Percentiles rank a stretch among this genome's conserved stretches.
phyloP scores from a whole-genome alignment of 2,797 vertebrate genomes.

The Enteromius unitaeniatus region DNA sequence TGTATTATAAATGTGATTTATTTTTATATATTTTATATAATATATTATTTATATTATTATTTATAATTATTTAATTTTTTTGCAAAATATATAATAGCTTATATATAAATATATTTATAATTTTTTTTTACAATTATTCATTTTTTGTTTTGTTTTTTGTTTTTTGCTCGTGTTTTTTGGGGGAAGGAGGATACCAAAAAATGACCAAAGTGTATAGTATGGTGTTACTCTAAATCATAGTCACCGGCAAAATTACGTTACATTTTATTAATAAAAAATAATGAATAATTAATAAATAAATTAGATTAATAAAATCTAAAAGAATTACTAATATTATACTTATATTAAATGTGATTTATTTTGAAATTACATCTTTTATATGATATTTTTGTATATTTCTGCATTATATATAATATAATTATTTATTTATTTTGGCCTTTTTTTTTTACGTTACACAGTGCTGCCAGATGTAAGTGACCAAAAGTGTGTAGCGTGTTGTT shows the following conservation, averaged over 20 bases:
- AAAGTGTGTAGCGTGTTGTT: constrained; percentile 3
- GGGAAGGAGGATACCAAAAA: no score
- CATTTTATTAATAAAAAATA: no score
- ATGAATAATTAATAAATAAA: no score
- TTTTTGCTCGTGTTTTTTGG: background rate
- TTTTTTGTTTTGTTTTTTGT: background rate
- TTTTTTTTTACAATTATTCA: background rate
- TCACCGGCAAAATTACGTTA: constrained; percentile 1
- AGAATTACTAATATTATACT: background rate
- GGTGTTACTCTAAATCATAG: background rate
- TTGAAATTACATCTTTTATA: background rate
- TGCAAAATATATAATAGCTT: background rate
- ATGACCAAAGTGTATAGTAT: background rate
- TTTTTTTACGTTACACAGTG: background rate
- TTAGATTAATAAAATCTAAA: background rate
- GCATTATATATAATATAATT: background rate
- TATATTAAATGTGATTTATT: background rate
- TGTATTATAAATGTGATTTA: background rate
- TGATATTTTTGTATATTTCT: background rate
- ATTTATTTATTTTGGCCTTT: background rate
- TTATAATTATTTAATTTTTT: background rate
- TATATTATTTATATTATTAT: background rate
- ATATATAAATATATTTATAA: background rate
- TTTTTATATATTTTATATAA: background rate
- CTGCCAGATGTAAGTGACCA: background rate